Evolutionary conservation across 2,797 vertebrate genomes (phyloP), one percentile per base, ranked within the genome.

Genomic region (Echiichthys vipera): DNA sequence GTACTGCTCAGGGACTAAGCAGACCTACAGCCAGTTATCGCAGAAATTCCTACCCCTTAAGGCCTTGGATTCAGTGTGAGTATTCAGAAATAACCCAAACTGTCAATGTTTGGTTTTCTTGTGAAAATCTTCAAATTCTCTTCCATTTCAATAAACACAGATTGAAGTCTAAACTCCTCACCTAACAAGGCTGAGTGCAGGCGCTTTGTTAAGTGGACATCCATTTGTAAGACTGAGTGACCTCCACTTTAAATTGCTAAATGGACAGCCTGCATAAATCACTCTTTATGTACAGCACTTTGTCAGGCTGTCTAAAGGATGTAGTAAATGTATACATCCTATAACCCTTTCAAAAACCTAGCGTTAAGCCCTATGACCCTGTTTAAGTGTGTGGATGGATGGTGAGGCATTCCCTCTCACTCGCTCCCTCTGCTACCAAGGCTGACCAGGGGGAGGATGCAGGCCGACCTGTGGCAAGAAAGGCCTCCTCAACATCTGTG

Each of bases 401-500:
- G 30, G 47, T 7, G 49, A 74, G 59, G 70, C 67, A 25, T 42
- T 70, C 50, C 69, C 57, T 77, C 67, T 69, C 53, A 17, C 56
- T 77, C 74, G 59, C 51, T 81, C 58, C 79, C 65, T 72, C 63
- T 78, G 75, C 80, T 75, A 77, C 75, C 76, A 84, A 17, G 17
- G 2, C 62, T 83, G 83, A 85, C 89, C 88, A 77, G 78, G 63
- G 71, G 81, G 72, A 87, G 84, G 87, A 91, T 32, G 54, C 79
- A 82, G 86, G 86, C 83, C 71, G 65, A 87, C 73, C 88, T 90
- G 90, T 87, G 91, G 93, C 86, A 70, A 93, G 76, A 85, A 88
- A 88, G 85, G 89, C 88, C 80, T 90, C 88, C 87, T 92, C 90
- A 87, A 95, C 93, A 95, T 95, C 94, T 95, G 94, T 95, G 93